Percentiles rank a stretch among this genome's conserved stretches.
Conservation (phyloP, 1,140 invertebrate species). For the Drosophila erecta region DNA sequence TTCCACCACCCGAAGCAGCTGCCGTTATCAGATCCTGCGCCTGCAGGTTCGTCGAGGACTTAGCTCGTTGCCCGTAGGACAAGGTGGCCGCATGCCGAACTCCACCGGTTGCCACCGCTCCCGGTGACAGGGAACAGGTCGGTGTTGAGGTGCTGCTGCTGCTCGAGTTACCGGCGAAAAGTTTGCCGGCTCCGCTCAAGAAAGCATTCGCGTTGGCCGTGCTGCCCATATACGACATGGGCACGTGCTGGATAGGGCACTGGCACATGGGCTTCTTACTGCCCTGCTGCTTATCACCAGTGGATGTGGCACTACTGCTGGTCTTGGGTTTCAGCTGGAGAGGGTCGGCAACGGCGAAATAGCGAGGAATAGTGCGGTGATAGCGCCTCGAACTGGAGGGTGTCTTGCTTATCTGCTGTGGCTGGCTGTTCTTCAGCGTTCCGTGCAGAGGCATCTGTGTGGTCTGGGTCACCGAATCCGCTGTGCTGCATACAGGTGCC, state of each 20-base stretch:
- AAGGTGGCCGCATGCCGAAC: constrained; percentile 51
- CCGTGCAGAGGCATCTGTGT: constrained; percentile 58
- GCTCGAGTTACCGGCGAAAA: constrained; percentile 48
- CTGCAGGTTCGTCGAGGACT: constrained; percentile 67
- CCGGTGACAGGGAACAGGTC: constrained; percentile 54
- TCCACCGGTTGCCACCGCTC: constrained; percentile 10
- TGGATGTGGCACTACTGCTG: constrained; percentile 37
- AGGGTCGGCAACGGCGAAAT: constrained; percentile 79
- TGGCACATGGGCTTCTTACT: constrained; percentile 84
- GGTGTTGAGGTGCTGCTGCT: constrained; percentile 49
- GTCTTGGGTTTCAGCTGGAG: constrained; percentile 68
- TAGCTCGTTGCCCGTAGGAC: constrained; percentile 62
- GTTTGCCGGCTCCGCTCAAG: constrained; percentile 66
- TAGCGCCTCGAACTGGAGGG: constrained; percentile 79
- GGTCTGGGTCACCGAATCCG: constrained; percentile 73
- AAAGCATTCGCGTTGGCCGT: constrained; percentile 73
- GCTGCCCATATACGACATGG: constrained; percentile 84
- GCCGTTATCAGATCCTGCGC: constrained; percentile 52
- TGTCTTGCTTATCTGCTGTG: constrained; percentile 62
- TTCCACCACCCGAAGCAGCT: constrained; percentile 14
- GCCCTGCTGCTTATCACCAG: constrained; percentile 39
- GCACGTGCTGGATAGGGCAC: constrained; percentile 84
- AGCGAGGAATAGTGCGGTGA: constrained; percentile 84
- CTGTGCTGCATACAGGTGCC: constrained; percentile 35
- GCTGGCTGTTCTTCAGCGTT: constrained; percentile 52